phyloP scores from a whole-genome alignment of 2,888 invertebrate genomes.

The Andrena fulva region DNA sequence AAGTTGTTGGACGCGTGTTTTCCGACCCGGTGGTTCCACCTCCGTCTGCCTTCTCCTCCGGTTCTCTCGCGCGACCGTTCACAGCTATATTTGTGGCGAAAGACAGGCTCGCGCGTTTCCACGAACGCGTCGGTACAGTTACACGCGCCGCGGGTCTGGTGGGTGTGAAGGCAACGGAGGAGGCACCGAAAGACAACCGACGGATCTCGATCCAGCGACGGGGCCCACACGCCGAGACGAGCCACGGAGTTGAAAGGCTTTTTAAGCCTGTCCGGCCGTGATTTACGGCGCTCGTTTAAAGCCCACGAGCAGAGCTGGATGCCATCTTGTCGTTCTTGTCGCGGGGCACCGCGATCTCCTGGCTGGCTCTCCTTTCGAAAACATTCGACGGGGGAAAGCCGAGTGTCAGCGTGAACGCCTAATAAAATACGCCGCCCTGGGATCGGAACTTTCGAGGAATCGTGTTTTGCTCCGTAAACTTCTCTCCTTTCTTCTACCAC shows the following conservation, averaged over 20 bases:
- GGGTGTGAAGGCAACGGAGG: slow-evolving; percentile 65
- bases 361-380: slow-evolving; percentile 6
- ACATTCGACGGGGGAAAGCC: slow-evolving; percentile 26
- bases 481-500: neutral
- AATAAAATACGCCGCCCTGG: slow-evolving; percentile 24
- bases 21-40: neutral
- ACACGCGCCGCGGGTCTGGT: slow-evolving; percentile 37
- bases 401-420: slow-evolving; percentile 25
- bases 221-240: slow-evolving; percentile 64
- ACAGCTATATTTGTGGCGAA: slow-evolving; percentile 66
- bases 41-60: neutral
- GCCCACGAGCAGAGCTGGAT: slow-evolving; percentile 59
- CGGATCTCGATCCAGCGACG: slow-evolving; percentile 57
- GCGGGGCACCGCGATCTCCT: slow-evolving; percentile 44
- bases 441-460: neutral
- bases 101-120: slow-evolving; percentile 52
- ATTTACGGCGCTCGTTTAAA: slow-evolving; percentile 70
- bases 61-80: slow-evolving; percentile 13
- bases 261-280: slow-evolving; percentile 62
- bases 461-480: slow-evolving; percentile 2
- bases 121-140: slow-evolving; percentile 43
- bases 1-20: slow-evolving; percentile 21
- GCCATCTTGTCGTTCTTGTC: slow-evolving; percentile 31
- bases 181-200: slow-evolving; percentile 60
- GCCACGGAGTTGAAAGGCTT: slow-evolving; percentile 61